A percentile compares a stretch with the other conserved stretches of the same genome.
phyloP scores from a whole-genome alignment of 2,797 vertebrate genomes.

The Molossus alvarezi region DNA sequence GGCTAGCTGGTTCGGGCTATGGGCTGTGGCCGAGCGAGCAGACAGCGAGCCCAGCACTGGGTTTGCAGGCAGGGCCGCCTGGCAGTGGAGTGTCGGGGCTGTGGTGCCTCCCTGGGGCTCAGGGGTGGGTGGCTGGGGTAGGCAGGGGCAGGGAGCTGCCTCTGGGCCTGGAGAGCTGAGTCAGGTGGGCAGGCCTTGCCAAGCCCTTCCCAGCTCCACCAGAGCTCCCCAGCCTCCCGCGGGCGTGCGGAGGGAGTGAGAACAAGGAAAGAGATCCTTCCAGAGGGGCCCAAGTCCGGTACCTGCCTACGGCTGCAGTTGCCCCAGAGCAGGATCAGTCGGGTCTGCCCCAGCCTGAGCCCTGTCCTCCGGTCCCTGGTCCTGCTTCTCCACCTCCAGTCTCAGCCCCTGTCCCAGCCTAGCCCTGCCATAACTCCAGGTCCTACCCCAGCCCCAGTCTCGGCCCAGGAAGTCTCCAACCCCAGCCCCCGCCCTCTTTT shows the following conservation, averaged over 20 bases:
- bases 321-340: not conserved
- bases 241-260: not conserved
- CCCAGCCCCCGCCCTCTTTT: not conserved
- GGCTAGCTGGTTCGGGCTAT: not conserved
- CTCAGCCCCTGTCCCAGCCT: not conserved
- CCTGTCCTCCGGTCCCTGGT: not conserved
- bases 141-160: constrained; percentile 3
- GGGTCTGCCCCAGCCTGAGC: not conserved
- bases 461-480: not conserved
- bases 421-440: not conserved
- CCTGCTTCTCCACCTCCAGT: not conserved
- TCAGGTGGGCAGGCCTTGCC: constrained; percentile 60
- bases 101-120: not conserved
- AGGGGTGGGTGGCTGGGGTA: not conserved
- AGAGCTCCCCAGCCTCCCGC: not conserved
- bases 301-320: not conserved
- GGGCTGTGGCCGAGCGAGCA: not conserved
- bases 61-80: not conserved
- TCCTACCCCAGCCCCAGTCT: not conserved
- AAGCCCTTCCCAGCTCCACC: not conserved
- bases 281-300: not conserved
- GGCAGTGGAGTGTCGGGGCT: not conserved
- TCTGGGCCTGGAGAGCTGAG: constrained; percentile 63
- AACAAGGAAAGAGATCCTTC: not conserved
- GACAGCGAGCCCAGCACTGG: not conserved